These are phyloP conservation scores for Petrosia ficiformis DNA, from an alignment of 37 sponge, comb jelly and placozoan genomes.

Conservation along the genomic window DNA sequence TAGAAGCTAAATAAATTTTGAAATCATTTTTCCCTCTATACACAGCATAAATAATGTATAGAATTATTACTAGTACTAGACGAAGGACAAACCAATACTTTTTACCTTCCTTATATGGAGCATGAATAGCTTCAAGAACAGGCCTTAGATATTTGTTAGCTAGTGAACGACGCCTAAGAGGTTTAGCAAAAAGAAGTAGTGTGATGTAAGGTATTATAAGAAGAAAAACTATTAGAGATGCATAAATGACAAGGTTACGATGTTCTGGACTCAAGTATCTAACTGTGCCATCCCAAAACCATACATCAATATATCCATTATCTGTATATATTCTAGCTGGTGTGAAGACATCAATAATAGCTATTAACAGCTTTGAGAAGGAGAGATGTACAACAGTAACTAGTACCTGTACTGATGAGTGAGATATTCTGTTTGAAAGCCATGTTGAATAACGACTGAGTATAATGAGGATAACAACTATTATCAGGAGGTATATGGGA, in stretches of 20 bases:
- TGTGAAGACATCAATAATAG: conserved; percentile 10
- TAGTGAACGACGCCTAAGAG: neutral
- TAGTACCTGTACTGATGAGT: conserved; percentile 33
- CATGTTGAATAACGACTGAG: neutral
- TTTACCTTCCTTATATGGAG: neutral
- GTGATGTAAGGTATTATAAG: neutral
- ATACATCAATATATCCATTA: neutral
- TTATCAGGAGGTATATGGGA: conserved; percentile 32
- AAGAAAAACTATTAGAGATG: neutral
- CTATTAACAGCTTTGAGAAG: conserved; percentile 18
- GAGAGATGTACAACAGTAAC: conserved; percentile 42
- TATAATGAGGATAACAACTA: neutral
- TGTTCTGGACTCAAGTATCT: neutral
- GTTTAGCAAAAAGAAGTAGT: neutral
- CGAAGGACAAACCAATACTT: no score
- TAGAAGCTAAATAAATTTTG: no score
- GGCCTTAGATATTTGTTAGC: neutral
- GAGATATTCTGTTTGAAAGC: conserved; percentile 7
- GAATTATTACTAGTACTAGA: no score
- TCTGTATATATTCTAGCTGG: conserved; percentile 11
- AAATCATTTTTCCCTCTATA: no score
- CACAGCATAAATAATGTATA: no score
- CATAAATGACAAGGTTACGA: neutral
- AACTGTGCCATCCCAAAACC: neutral
- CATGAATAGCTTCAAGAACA: neutral